Base-by-base conservation (phyloP, 2,113 vertebrate genomes). In the Thamnophis sirtalis region DNA sequence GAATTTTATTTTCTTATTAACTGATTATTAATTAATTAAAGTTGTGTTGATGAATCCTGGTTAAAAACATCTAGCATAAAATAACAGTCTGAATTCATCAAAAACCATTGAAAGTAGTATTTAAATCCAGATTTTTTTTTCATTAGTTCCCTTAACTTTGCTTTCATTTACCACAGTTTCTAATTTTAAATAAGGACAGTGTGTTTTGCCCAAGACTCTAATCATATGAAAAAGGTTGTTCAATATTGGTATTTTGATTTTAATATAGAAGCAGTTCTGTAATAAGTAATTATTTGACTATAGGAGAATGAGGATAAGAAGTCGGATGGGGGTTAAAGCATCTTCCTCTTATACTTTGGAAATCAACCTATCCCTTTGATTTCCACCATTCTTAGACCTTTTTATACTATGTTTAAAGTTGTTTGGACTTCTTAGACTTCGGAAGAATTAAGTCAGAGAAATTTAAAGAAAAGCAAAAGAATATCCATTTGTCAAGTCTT, bases 1-100 rank as follows among this genome's bases (percentile, higher is more conserved):
- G 89, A 22, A 80, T 87, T 86, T 93, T 85, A 90, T 55, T 86
- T 54, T 43, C 4, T 26, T 26, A 38, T 73, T 93, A 54, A 3
- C 48, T 60, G 89, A 86, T 22, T 89, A 26, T n/a, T 50, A 50
- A 50, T 50, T 89, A 7, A 49, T 89, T 0, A 0, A 33, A 88
- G 10, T 26, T n/a, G n/a, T n/a, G 90, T 33, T 87, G 15, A 90
- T 90, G 87, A 60, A 11, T 55, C 17, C 19, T 86, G 92, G 2
- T 50, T 88, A 84, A 49, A 53, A 86, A 11, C 49, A 89, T 21
- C 0, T 1, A 9, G 6, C 85, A 91, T 11, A 28, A 43, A 19
- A 0, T 0, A 21, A 10, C 26, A 28, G 22, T 48, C 10, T 1
- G 8, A 22, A 9, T 10, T 38, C 48, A 60, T 43, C 1, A 1